Conservation (phyloP, 1,140 invertebrate species). For the Diuraphis noxia region DNA sequence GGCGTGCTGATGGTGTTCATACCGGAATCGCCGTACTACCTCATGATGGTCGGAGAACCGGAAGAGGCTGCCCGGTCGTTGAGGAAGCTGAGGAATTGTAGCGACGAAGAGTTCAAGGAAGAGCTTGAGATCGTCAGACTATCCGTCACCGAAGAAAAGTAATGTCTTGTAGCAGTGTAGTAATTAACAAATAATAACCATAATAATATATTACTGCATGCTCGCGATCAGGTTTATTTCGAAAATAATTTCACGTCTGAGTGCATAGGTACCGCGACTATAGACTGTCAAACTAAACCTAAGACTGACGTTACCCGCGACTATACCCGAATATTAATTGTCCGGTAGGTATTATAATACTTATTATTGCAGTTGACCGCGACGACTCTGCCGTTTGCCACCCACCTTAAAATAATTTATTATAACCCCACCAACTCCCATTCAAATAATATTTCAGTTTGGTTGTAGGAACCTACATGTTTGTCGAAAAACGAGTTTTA, state of each 20-base stretch:
- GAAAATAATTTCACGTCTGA: neutral
- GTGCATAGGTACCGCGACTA: neutral
- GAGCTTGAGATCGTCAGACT: conserved; percentile 55
- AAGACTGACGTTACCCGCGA: neutral
- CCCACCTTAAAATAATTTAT: neutral
- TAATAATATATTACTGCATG: neutral
- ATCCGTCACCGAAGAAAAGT: conserved; percentile 10
- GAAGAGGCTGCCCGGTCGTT: conserved; percentile 69
- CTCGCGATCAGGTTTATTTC: neutral
- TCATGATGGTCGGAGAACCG: conserved; percentile 66
- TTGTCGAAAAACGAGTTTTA: neutral
- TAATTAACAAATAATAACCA: conserved; percentile 64
- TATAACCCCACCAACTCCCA: neutral
- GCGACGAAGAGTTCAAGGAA: conserved; percentile 39
- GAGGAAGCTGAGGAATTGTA: conserved; percentile 66
- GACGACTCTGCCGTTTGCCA: too few relatives aligned
- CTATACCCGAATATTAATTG: neutral
- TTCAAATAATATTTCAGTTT: neutral
- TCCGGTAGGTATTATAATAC: neutral
- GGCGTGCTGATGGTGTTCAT: conserved; percentile 72
- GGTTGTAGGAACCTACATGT: neutral
- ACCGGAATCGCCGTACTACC: conserved; percentile 81
- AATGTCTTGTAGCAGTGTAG: neutral
- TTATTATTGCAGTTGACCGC: neutral
- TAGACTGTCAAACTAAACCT: neutral